These are phyloP conservation scores for Rhinolophus sinicus DNA, from an alignment of 2,113 vertebrate genomes.

Conservation along the genomic window DNA sequence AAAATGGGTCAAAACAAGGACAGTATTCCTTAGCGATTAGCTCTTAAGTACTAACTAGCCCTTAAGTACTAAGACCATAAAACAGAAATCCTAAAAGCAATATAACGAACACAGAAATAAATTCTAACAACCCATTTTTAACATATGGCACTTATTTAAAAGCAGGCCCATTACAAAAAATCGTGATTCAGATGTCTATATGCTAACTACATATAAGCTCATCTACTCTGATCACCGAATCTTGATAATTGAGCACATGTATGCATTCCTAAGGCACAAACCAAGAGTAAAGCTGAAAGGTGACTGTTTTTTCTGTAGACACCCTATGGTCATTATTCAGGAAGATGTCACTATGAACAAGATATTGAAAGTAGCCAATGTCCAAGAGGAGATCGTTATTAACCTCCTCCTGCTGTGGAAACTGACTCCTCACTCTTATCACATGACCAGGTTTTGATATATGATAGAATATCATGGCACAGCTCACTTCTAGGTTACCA, in stretches of 20 bases:
- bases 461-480: not conserved
- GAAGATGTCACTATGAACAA: not conserved
- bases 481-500: not conserved
- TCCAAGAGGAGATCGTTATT: not conserved
- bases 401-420: not conserved
- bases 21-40: not conserved
- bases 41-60: conserved; percentile 36
- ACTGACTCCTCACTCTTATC: not conserved
- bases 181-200: not conserved
- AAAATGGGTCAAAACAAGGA: not conserved
- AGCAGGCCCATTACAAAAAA: not conserved
- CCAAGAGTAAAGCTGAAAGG: conserved; percentile 22
- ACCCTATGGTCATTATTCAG: not conserved
- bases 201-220: not conserved
- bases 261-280: not conserved
- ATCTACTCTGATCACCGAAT: not conserved
- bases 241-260: not conserved
- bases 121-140: conserved; percentile 25
- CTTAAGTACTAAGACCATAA: not conserved
- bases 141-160: conserved; percentile 24
- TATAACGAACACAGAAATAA: conserved; percentile 19
- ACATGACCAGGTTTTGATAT: not conserved
- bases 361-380: not conserved
- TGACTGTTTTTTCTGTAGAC: not conserved
- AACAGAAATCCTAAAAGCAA: conserved; percentile 50